These are phyloP conservation scores for Discoglossus pictus DNA, from an alignment of 2,797 vertebrate species.

Conservation along the genomic window DNA sequence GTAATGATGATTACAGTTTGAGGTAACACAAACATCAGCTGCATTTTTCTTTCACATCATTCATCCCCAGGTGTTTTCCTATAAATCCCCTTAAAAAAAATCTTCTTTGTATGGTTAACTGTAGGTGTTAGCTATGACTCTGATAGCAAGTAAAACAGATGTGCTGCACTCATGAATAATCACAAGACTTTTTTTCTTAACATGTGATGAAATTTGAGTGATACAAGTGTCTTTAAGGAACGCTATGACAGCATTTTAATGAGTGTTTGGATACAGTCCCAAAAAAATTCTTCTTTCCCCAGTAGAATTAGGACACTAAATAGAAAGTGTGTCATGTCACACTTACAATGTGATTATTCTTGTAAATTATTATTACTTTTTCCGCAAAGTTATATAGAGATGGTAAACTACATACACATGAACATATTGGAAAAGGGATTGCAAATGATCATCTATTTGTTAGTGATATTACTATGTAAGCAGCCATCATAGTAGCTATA, in stretches of 20 bases:
- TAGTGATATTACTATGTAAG: too few relatives aligned
- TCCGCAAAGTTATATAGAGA: too few relatives aligned
- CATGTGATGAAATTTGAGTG: constrained; percentile 4
- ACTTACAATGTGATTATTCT: too few relatives aligned
- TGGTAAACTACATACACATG: too few relatives aligned
- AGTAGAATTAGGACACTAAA: too few relatives aligned
- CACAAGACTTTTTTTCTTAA: neutral
- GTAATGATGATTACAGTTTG: too few relatives aligned
- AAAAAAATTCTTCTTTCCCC: neutral
- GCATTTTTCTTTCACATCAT: constrained; percentile 8
- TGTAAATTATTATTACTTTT: too few relatives aligned
- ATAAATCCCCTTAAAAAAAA: neutral
- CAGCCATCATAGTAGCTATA: too few relatives aligned
- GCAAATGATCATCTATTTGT: too few relatives aligned
- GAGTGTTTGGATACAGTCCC: constrained; percentile 18
- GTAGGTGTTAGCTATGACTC: constrained; percentile 13
- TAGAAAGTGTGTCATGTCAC: too few relatives aligned
- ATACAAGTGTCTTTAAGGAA: constrained; percentile 13
- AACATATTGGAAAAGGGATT: too few relatives aligned
- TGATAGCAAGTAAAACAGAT: constrained; percentile 22
- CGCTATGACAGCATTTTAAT: neutral
- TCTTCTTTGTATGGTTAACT: neutral
- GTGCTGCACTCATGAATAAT: constrained; percentile 2
- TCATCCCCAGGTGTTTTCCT: constrained; percentile 7
- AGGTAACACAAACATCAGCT: neutral